Conservation (phyloP, 2,888 invertebrate genomes). For the Mesorhabditis sp. region DNA sequence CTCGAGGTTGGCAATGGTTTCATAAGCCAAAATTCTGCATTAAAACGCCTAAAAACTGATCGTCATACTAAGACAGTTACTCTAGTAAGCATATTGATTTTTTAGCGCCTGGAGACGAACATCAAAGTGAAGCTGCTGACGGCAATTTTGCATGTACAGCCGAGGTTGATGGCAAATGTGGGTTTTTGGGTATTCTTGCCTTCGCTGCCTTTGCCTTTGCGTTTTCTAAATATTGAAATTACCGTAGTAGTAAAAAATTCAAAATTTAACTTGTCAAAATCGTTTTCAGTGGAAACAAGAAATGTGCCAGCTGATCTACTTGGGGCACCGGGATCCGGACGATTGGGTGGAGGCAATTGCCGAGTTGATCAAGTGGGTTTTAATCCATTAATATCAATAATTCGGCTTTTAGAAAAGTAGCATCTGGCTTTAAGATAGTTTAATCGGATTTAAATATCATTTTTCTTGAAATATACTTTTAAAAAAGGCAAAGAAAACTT, state of each 20-base stretch:
- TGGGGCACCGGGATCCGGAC: conserved; percentile 38
- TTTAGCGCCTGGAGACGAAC: not conserved
- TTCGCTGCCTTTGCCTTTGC: no score
- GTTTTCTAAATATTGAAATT: not conserved
- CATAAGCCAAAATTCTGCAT: no score
- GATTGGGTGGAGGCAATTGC: conserved; percentile 43
- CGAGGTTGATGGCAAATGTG: not conserved
- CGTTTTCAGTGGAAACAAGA: conserved; percentile 35
- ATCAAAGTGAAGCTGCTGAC: not conserved
- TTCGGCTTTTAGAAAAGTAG: no score
- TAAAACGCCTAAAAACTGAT: no score
- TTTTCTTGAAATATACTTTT: no score
- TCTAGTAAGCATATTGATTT: not conserved
- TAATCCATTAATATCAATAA: no score
- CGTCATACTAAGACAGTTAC: not conserved
- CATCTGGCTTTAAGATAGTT: no score
- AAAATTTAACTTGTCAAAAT: not conserved
- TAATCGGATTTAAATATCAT: no score
- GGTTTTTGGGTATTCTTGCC: no score
- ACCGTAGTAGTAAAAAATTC: not conserved
- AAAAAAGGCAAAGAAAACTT: no score
- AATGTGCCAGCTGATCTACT: conserved; percentile 23
- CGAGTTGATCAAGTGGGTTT: conserved; percentile 26
- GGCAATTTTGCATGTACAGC: not conserved
- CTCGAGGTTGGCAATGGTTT: no score